Conservation (phyloP, 2,113 vertebrate genomes). For the Zosterops hypoxanthus region DNA sequence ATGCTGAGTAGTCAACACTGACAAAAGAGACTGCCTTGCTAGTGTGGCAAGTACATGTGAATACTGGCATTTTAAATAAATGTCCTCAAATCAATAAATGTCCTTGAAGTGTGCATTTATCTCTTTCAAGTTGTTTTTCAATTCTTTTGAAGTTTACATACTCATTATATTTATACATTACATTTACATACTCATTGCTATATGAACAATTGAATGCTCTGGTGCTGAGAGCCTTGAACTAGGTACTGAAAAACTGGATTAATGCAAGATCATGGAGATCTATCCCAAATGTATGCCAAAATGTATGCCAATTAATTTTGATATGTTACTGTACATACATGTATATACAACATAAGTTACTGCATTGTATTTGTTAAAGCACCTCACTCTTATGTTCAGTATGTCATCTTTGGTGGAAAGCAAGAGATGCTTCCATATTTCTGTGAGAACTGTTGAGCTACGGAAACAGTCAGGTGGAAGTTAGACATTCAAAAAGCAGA, state of each 20-base stretch:
- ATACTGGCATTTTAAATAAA: neutral
- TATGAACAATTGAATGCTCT: neutral
- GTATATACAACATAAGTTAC: neutral
- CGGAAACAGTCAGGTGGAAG: neutral
- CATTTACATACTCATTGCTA: neutral
- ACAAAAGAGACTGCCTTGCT: neutral
- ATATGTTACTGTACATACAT: fast-evolving
- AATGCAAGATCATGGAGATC: neutral
- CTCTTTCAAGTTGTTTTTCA: neutral
- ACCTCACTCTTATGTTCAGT: neutral
- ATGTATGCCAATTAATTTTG: neutral
- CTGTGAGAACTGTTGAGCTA: neutral
- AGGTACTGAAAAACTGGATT: neutral
- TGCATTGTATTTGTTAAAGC: neutral
- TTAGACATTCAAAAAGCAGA: neutral
- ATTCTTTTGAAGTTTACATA: neutral
- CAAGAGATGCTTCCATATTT: neutral
- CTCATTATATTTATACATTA: neutral
- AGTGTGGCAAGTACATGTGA: neutral
- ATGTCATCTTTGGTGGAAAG: neutral
- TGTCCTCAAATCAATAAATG: neutral
- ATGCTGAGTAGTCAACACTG: neutral
- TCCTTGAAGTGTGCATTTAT: neutral
- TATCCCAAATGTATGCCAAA: neutral
- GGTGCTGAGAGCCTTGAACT: neutral